A percentile compares a stretch with the other conserved stretches of the same genome.
Evolutionary conservation across 2,113 vertebrate genomes (phyloP).

Genomic region (Psittacus erithacus): DNA sequence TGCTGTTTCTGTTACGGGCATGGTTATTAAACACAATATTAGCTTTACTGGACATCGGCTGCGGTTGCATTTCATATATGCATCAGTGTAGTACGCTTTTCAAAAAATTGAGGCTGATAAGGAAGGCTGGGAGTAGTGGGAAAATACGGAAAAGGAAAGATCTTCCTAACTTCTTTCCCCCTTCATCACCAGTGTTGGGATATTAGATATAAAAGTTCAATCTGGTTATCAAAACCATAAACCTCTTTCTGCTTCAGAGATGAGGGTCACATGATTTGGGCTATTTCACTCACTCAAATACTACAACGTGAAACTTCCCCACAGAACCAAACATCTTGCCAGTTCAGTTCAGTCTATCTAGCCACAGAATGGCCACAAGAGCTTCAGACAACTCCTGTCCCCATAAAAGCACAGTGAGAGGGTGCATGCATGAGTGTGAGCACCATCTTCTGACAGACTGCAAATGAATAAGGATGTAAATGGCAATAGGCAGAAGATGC

Average conservation of each 20-base stretch:
- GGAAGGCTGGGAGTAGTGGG: neutral
- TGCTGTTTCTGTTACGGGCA: neutral
- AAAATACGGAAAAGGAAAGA: neutral
- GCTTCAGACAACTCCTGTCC: neutral
- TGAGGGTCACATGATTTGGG: neutral
- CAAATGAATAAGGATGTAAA: neutral
- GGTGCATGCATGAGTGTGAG: rapidly evolving
- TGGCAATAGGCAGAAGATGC: neutral
- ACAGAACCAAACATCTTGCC: neutral
- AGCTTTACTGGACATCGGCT: neutral
- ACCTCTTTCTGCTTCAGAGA: neutral
- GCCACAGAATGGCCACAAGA: rapidly evolving
- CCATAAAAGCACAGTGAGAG: rapidly evolving
- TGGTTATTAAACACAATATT: neutral
- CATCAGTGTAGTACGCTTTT: neutral
- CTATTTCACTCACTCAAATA: neutral
- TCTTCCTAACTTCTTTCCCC: neutral
- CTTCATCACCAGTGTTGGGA: neutral
- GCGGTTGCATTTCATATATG: neutral
- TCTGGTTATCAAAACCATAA: neutral
- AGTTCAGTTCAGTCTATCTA: neutral
- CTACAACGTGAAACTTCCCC: neutral
- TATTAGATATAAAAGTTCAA: neutral
- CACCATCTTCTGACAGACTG: neutral
- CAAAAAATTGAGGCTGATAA: neutral